Evolutionary conservation across 2,888 invertebrate genomes (phyloP), one percentile per base, ranked within the genome.

Genomic region (Teinopalpus imperialis): DNA sequence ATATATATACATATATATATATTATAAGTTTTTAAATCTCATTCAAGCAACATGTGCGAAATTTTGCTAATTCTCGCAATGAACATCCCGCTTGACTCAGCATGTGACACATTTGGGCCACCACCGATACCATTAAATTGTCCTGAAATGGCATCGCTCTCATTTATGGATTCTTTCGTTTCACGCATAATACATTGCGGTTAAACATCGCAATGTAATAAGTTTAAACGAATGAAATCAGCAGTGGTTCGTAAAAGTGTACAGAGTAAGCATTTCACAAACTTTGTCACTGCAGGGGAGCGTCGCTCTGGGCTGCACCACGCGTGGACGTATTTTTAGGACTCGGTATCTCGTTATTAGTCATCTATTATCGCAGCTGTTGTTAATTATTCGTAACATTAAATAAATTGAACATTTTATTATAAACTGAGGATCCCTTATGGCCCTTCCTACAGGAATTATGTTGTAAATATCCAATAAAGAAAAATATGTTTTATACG

Each of bases 51-150:
- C 43, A 49, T 42, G 46, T 35, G 48, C 30, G n/a, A 46, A 51
- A 51, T 36, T 47, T 51, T 45, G 52, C 63, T 52, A 65, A 68
- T 61, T 65, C 59, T 57, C 64, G 52, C 57, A 59, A 46, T 45
- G 59, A 53, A 65, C 69, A 66, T 69, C 60, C 69, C 65, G 59
- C 56, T 54, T 81, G 77, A 81, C 49, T 79, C 81, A 80, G 56
- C 51, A 55, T 43, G 53, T 81, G 80, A 81, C 81, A 80, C 81
- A 81, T 81, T 81, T 75, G 66, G 81, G 75, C 40, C 79, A 73
- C 55, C 59, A 71, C 57, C 58, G 73, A 74, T 77, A 72, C 47
- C 46, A 53, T 21, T 32, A 16, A 40, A 53, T 46, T 54, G 49
- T 51, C 43, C 53, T 54, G 41, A 57, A 59, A 57, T 53, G 54